These are phyloP conservation scores for Catharus fuscescens DNA, from an alignment of 2,113 vertebrate species.

Conservation along the genomic window DNA sequence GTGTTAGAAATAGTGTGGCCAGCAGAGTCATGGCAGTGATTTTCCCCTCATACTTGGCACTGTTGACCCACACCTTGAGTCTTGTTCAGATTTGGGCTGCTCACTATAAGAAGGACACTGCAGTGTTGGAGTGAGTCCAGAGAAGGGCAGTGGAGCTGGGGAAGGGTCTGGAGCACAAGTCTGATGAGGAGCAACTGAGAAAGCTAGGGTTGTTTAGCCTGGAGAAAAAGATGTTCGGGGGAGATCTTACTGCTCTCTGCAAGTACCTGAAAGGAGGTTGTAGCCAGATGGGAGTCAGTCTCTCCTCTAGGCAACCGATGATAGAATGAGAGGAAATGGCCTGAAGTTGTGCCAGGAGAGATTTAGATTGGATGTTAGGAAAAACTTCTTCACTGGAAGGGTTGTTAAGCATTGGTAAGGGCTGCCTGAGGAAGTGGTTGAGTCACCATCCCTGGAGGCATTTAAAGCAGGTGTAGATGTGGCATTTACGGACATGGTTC, in stretches of 20 bases:
- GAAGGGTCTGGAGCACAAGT: not conserved
- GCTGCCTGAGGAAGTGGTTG: not conserved
- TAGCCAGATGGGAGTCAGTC: not conserved
- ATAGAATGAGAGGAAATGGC: not conserved
- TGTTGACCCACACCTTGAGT: not conserved
- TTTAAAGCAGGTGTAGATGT: not conserved
- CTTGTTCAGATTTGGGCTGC: not conserved
- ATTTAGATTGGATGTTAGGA: not conserved
- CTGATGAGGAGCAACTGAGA: not conserved
- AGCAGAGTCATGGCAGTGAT: not conserved
- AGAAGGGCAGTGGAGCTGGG: rapidly evolving
- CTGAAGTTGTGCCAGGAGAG: not conserved
- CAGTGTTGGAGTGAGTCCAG: rapidly evolving
- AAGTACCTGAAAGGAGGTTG: not conserved
- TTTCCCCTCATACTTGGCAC: not conserved
- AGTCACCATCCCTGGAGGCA: not conserved
- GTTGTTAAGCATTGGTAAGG: not conserved
- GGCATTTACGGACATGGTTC: not conserved
- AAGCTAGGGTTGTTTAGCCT: not conserved
- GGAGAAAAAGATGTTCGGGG: not conserved
- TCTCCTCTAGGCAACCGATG: not conserved
- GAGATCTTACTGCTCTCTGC: not conserved
- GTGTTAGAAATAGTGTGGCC: not conserved
- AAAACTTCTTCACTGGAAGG: not conserved
- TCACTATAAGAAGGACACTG: not conserved